phyloP scores from a whole-genome alignment of 2,113 vertebrate genomes.

The Urocolius indicus region DNA sequence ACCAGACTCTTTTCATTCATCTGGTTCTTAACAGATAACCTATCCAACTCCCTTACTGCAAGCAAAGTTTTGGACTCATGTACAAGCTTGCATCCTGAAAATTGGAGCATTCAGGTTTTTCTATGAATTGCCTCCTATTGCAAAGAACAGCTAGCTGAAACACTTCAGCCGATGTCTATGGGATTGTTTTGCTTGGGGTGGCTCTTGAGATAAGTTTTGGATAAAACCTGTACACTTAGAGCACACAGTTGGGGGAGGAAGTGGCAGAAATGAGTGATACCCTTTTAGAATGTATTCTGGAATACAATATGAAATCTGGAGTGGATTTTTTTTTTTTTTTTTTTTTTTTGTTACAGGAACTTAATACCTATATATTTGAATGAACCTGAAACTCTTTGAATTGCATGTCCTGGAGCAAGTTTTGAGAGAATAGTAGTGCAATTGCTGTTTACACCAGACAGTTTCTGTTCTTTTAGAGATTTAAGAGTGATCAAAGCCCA shows the following conservation, averaged over 20 bases:
- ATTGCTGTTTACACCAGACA: background rate
- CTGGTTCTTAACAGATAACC: background rate
- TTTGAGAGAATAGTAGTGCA: background rate
- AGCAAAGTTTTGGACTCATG: accelerated
- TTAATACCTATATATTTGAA: background rate
- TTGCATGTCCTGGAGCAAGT: background rate
- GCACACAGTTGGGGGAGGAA: no score
- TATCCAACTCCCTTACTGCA: background rate
- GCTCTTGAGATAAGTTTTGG: background rate
- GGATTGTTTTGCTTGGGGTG: background rate
- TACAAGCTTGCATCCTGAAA: background rate
- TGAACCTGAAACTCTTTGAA: background rate
- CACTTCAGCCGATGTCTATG: background rate
- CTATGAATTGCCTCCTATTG: background rate
- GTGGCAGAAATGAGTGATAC: background rate
- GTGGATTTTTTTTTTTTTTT: background rate
- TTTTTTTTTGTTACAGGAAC: background rate
- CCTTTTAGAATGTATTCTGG: background rate
- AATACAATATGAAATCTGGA: background rate
- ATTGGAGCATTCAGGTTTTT: background rate
- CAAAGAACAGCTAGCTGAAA: background rate
- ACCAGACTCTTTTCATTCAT: background rate
- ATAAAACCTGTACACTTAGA: background rate
- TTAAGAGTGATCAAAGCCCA: background rate
- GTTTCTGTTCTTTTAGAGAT: background rate